Percentiles rank a stretch among this genome's conserved stretches.
phyloP scores from a whole-genome alignment of 2,113 vertebrate genomes.

The Spermophilus dauricus region DNA sequence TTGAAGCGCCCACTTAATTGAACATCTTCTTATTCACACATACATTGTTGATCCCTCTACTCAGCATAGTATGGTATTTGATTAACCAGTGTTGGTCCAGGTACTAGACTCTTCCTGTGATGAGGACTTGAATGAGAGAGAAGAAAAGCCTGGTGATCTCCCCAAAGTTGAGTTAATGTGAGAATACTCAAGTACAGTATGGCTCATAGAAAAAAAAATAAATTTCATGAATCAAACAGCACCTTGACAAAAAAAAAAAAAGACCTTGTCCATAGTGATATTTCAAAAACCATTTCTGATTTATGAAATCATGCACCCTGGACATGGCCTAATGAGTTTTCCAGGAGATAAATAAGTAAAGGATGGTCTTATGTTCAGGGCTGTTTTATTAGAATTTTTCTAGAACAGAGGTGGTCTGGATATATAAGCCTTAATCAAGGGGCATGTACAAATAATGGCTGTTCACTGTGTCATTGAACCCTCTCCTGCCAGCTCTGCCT shows the following conservation, averaged over 20 bases:
- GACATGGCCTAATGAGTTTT: conserved; percentile 9
- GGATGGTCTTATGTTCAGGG: not conserved
- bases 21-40: not conserved
- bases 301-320: not conserved
- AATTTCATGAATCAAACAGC: not conserved
- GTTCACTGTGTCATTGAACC: not conserved
- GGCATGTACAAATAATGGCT: not conserved
- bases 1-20: not conserved
- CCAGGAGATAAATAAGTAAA: not conserved
- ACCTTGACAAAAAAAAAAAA: not conserved
- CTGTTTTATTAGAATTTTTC: not conserved
- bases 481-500: not conserved
- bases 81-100: not conserved
- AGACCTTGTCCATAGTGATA: not conserved
- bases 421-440: not conserved
- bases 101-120: not conserved
- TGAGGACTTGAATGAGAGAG: not conserved
- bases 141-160: not conserved
- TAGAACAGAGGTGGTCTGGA: not conserved
- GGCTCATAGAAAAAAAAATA: not conserved
- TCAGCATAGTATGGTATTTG: not conserved
- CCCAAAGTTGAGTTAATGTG: not conserved
- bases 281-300: conserved; percentile 20
- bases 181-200: not conserved
- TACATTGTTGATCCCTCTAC: not conserved